These are phyloP conservation scores for Zaprionus capensis DNA, from an alignment of 1,140 invertebrate genomes.

Conservation along the genomic window DNA sequence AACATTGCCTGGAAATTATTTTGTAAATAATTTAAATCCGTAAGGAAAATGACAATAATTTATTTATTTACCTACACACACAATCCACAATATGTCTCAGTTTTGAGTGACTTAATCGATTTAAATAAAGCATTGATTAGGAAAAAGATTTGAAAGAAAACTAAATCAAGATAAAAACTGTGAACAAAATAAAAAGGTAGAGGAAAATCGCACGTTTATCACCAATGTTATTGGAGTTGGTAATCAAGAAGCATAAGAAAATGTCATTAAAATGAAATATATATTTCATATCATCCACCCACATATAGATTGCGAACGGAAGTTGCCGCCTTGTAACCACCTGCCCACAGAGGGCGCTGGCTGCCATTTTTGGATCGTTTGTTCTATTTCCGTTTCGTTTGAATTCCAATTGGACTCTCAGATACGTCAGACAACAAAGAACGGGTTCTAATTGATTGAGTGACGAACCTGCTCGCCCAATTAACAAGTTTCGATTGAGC, in stretches of 20 bases:
- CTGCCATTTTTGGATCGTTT: conserved; percentile 42
- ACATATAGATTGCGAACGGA: conserved; percentile 18
- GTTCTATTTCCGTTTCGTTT: conserved; percentile 54
- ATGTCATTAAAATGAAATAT: too few species aligned
- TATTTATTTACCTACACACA: conserved; percentile 26
- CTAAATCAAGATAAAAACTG: too few species aligned
- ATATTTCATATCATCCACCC: too few species aligned
- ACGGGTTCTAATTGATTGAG: conserved; percentile 49
- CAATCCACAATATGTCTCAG: too few species aligned
- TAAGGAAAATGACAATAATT: conserved; percentile 28
- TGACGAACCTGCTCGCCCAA: conserved; percentile 66
- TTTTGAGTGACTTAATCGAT: too few species aligned
- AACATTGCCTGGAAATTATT: conserved; percentile 20
- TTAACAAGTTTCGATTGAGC: conserved; percentile 76
- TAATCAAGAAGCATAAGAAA: too few species aligned
- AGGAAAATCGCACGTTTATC: too few species aligned
- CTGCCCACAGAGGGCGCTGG: conserved; percentile 39
- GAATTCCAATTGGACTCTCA: conserved; percentile 36
- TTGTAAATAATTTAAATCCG: conserved; percentile 33
- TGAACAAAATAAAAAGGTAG: too few species aligned
- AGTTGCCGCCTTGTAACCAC: conserved; percentile 41
- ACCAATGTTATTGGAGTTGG: too few species aligned
- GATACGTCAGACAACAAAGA: conserved; percentile 33
- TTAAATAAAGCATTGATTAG: too few species aligned
- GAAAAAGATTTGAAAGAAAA: too few species aligned